Evolutionary conservation across 2,113 vertebrate genomes (phyloP).

Genomic region (Dipodomys stephensi): DNA sequence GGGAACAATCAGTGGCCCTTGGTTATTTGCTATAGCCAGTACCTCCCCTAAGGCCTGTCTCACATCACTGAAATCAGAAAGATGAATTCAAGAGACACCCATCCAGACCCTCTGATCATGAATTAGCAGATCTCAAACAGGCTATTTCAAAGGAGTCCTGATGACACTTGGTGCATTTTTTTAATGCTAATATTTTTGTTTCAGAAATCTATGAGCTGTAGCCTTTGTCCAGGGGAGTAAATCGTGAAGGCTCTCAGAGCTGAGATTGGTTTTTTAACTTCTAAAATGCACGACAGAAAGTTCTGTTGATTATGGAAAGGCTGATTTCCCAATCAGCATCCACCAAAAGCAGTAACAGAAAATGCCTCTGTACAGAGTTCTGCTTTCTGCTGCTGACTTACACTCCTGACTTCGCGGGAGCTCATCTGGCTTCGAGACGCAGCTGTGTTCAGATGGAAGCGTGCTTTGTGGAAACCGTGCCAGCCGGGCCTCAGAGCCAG

Average conservation of each 20-base stretch:
- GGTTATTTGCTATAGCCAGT: background rate
- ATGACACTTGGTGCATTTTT: background rate
- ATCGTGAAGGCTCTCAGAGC: conserved; percentile 56
- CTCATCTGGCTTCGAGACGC: conserved; percentile 80
- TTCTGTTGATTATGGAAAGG: conserved; percentile 74
- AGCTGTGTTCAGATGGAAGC: conserved; percentile 76
- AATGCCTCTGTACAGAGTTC: conserved; percentile 75
- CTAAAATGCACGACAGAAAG: conserved; percentile 61
- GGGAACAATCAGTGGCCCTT: background rate
- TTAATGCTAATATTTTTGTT: background rate
- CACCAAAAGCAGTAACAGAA: conserved; percentile 80
- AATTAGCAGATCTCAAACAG: background rate
- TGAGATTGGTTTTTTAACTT: conserved; percentile 55
- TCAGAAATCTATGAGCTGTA: conserved; percentile 3
- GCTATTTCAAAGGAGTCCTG: background rate
- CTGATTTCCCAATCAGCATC: conserved; percentile 79
- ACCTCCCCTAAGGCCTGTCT: background rate
- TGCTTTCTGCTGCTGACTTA: conserved; percentile 73
- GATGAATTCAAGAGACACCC: background rate
- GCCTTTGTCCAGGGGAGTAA: conserved; percentile 55
- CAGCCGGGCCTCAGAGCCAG: conserved; percentile 72
- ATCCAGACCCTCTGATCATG: background rate
- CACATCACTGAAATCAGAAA: background rate
- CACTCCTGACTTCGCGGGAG: conserved; percentile 61
- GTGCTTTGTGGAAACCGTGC: conserved; percentile 58